These are phyloP conservation scores for Brachionus sp. DNA, from an alignment of 1,140 invertebrate genomes.

Conservation along the genomic window DNA sequence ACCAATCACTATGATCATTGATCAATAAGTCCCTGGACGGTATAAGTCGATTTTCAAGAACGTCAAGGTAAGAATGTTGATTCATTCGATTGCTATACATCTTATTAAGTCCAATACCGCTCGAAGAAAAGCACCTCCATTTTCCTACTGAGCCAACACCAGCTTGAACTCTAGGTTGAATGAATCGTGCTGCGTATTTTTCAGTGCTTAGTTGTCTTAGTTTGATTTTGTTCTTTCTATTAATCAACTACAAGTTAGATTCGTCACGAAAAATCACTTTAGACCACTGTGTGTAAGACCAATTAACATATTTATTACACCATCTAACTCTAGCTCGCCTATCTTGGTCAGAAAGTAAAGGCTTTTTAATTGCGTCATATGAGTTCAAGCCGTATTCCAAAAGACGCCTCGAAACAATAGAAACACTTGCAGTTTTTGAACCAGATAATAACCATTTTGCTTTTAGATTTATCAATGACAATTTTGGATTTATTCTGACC, in stretches of 20 bases:
- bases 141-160: too few relatives aligned
- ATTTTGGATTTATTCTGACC: constrained; percentile 14
- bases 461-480: background rate
- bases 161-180: too few relatives aligned
- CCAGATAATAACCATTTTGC: background rate
- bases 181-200: too few relatives aligned
- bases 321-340: too few relatives aligned
- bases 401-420: constrained; percentile 2
- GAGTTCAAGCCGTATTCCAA: background rate
- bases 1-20: background rate
- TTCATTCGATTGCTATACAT: background rate
- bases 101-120: background rate
- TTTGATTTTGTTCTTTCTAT: too few relatives aligned
- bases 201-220: too few relatives aligned
- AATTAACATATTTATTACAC: too few relatives aligned
- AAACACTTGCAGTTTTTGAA: background rate
- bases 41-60: background rate
- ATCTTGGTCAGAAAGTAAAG: too few relatives aligned
- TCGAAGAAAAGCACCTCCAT: too few relatives aligned
- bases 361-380: constrained; percentile 5
- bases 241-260: too few relatives aligned
- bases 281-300: too few relatives aligned
- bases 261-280: too few relatives aligned
- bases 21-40: background rate
- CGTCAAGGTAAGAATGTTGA: background rate